Evolutionary conservation across 2,888 invertebrate species (phyloP).

Genomic region (Luperina nickerlii): DNA sequence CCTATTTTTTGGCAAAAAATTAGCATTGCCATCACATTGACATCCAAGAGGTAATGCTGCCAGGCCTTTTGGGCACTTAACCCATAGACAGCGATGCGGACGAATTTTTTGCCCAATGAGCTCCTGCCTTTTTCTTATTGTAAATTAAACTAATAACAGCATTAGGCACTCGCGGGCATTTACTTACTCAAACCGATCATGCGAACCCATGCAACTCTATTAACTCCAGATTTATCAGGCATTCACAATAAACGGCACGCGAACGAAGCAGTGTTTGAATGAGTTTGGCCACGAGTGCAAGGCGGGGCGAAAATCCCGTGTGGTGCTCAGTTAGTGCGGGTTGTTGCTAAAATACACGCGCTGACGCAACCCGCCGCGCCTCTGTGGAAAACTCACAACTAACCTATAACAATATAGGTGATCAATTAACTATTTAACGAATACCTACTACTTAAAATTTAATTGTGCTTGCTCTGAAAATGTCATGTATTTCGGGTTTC

Average conservation of each 20-base stretch:
- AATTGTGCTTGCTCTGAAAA: too few relatives aligned
- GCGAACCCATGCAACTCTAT: neutral
- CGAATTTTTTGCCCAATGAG: too few relatives aligned
- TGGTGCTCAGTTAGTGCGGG: neutral
- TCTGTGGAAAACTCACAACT: conserved; percentile 2
- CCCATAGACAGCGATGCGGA: too few relatives aligned
- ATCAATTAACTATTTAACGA: too few relatives aligned
- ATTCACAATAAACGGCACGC: neutral
- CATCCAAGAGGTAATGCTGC: too few relatives aligned
- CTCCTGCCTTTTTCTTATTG: too few relatives aligned
- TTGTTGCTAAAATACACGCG: conserved; percentile 27
- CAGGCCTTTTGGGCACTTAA: too few relatives aligned
- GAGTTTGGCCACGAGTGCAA: conserved; percentile 17
- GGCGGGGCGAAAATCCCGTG: conserved; percentile 30
- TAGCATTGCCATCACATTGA: too few relatives aligned
- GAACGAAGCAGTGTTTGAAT: conserved; percentile 10
- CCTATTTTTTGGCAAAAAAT: too few relatives aligned
- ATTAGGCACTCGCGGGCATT: too few relatives aligned
- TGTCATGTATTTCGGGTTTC: too few relatives aligned
- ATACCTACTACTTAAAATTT: too few relatives aligned
- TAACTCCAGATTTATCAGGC: neutral
- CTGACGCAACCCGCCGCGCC: conserved; percentile 23
- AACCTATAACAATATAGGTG: neutral
- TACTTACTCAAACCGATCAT: neutral
- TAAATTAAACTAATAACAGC: neutral